phyloP scores from a whole-genome alignment of 2,888 invertebrate genomes.

The Sylvicola cinctus region DNA sequence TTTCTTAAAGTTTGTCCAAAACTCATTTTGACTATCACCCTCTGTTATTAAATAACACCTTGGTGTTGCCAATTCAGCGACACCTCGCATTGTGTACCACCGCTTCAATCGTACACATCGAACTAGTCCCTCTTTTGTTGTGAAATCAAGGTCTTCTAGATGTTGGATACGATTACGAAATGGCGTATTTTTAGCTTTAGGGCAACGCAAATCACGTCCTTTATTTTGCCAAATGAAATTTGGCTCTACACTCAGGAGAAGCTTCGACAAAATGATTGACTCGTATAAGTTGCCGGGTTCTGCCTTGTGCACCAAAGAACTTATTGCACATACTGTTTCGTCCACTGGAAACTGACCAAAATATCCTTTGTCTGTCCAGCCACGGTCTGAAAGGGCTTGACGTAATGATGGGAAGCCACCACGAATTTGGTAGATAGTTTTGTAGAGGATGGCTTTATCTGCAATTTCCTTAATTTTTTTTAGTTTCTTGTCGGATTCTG shows the following conservation, averaged over 20 bases:
- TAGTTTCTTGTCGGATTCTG: too few relatives aligned
- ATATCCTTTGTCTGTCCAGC: not conserved
- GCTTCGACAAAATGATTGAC: not conserved
- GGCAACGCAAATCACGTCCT: slow-evolving; percentile 4
- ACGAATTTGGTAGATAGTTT: too few relatives aligned
- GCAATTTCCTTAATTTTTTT: too few relatives aligned
- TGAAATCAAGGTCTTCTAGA: slow-evolving; percentile 13
- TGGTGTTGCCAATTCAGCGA: not conserved
- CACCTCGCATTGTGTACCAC: not conserved
- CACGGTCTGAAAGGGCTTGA: not conserved
- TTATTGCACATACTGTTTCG: not conserved
- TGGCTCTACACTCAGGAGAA: slow-evolving; percentile 19
- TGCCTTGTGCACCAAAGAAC: not conserved
- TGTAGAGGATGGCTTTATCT: too few relatives aligned
- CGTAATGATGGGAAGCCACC: not conserved
- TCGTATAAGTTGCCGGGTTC: not conserved
- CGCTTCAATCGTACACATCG: not conserved
- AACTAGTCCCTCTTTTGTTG: slow-evolving; percentile 19
- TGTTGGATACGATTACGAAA: not conserved
- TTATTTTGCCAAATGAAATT: slow-evolving; percentile 40
- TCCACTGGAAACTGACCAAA: not conserved
- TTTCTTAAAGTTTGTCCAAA: not conserved
- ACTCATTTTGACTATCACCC: not conserved
- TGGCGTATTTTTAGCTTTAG: not conserved
- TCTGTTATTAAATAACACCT: not conserved